phyloP scores from a whole-genome alignment of 2,888 invertebrate species.

The Drosophila paramelanica region DNA sequence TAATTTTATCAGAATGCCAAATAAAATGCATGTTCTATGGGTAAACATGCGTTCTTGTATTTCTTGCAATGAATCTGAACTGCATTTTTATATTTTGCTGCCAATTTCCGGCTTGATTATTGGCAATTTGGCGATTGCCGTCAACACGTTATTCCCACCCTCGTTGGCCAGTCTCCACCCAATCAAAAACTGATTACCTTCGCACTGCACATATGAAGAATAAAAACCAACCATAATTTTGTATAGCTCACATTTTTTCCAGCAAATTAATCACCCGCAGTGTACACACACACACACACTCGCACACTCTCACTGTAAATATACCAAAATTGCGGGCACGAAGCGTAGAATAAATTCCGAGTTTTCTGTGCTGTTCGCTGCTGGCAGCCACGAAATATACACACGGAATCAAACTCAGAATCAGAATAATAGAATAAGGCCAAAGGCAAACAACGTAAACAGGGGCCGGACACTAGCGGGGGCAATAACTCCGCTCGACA shows the following conservation, averaged over 20 bases:
- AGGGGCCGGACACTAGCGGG: slow-evolving; percentile 16
- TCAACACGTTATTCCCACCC: slow-evolving; percentile 19
- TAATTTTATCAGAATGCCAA: no score
- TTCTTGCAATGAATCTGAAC: no score
- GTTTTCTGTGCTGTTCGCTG: slow-evolving; percentile 7
- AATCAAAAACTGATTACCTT: slow-evolving; percentile 53
- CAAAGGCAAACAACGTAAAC: slow-evolving; percentile 43
- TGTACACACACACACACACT: slow-evolving; percentile 32
- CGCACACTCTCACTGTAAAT: slow-evolving; percentile 17
- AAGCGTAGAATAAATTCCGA: slow-evolving; percentile 34
- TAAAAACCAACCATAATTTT: slow-evolving; percentile 37
- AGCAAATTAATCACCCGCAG: slow-evolving; percentile 74
- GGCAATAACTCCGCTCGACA: slow-evolving; percentile 22
- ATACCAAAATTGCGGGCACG: slow-evolving; percentile 30
- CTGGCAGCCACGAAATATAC: slow-evolving; percentile 28
- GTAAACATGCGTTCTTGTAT: no score
- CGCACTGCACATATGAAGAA: slow-evolving; percentile 26
- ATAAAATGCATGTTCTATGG: background rate
- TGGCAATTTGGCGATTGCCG: slow-evolving; percentile 16
- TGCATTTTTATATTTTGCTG: no score
- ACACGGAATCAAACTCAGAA: slow-evolving; percentile 31
- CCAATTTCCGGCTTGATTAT: background rate
- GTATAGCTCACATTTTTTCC: slow-evolving; percentile 43
- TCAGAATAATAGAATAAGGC: slow-evolving; percentile 55
- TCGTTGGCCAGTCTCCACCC: background rate